phyloP scores from a whole-genome alignment of 2,113 vertebrate species.

The Nothoprocta perdicaria region DNA sequence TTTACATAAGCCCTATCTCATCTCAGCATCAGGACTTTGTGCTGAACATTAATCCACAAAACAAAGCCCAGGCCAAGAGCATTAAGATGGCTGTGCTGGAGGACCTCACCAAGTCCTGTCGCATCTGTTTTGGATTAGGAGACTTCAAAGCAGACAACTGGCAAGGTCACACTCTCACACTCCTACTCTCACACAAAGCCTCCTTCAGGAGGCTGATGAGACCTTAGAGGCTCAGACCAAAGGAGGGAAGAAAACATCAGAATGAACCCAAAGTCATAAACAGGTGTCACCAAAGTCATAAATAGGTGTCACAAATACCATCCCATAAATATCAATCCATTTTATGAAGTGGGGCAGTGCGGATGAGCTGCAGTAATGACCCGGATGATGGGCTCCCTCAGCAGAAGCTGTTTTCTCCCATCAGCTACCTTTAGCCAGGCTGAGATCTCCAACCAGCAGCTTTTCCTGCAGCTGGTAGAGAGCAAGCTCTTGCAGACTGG shows the following conservation, averaged over 20 bases:
- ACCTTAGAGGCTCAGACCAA: neutral
- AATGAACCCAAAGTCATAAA: neutral
- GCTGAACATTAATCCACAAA: neutral
- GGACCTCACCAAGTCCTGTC: rapidly evolving
- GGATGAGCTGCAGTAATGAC: rapidly evolving
- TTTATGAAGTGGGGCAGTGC: rapidly evolving
- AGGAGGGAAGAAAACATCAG: neutral
- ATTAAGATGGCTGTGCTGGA: neutral
- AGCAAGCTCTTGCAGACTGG: slow-evolving; percentile 17
- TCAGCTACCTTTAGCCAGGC: slow-evolving; percentile 11
- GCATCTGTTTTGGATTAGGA: slow-evolving; percentile 17
- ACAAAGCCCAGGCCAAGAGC: neutral
- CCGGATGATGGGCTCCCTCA: no score
- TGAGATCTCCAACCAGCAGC: neutral
- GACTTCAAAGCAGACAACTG: neutral
- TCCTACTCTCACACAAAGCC: neutral
- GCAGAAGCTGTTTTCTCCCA: neutral
- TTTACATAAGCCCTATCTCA: neutral
- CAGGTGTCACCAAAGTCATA: neutral
- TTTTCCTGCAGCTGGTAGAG: slow-evolving; percentile 47
- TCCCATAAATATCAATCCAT: rapidly evolving
- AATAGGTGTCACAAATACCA: neutral
- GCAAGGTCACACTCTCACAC: slow-evolving; percentile 50
- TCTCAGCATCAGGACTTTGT: neutral
- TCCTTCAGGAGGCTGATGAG: neutral